A percentile compares a stretch with the other conserved stretches of the same genome.
phyloP scores from a whole-genome alignment of 2,888 invertebrate genomes.

The Trichogramma evanescens region DNA sequence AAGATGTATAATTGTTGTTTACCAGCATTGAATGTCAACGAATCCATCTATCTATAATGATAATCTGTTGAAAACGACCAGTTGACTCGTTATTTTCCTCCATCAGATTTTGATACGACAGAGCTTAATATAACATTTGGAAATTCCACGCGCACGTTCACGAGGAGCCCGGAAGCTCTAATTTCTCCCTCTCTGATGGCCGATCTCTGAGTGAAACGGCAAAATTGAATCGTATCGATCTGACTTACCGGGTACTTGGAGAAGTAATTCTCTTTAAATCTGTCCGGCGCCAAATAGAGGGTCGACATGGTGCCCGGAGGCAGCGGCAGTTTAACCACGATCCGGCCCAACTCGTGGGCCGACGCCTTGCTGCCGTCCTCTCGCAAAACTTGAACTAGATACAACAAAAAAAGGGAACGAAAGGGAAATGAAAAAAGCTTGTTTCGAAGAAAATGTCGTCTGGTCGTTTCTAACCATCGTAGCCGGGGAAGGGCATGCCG shows the following conservation, averaged over 20 bases:
- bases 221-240: background rate
- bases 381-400: slow-evolving; percentile 59
- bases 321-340: slow-evolving; percentile 76
- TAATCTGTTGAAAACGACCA: too few species aligned
- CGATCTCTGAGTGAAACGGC: too few species aligned
- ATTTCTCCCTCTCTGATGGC: too few species aligned
- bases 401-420: background rate
- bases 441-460: background rate
- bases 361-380: slow-evolving; percentile 65
- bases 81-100: too few species aligned
- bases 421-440: background rate
- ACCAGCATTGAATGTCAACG: too few species aligned
- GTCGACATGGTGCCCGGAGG: slow-evolving; percentile 85
- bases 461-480: slow-evolving; percentile 56
- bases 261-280: slow-evolving; percentile 77
- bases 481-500: slow-evolving; percentile 84
- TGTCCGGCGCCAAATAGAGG: slow-evolving; percentile 72
- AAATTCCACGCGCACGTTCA: too few species aligned
- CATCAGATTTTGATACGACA: too few species aligned
- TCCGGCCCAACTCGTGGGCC: slow-evolving; percentile 70
- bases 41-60: too few species aligned
- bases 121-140: too few species aligned
- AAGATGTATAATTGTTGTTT: too few species aligned
- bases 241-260: slow-evolving; percentile 68
- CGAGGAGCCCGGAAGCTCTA: too few species aligned